phyloP scores from a whole-genome alignment of 2,888 invertebrate species.

The Strigamia crassipes region DNA sequence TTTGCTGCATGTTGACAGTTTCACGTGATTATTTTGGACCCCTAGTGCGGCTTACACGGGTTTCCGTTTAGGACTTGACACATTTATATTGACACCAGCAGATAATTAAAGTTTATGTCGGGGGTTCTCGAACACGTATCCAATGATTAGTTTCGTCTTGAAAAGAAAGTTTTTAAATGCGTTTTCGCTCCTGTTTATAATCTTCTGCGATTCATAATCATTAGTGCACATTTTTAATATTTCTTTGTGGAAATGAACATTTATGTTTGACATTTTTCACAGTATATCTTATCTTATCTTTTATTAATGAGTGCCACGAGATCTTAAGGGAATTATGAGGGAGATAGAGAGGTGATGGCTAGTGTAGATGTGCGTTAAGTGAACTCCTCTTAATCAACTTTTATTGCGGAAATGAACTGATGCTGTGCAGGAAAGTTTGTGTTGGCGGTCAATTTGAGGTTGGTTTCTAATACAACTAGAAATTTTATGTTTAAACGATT shows the following conservation, averaged over 20 bases:
- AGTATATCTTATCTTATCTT: neutral
- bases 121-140: neutral
- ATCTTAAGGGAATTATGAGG: neutral
- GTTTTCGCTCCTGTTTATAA: too few relatives aligned
- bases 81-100: conserved; percentile 3
- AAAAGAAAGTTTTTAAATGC: too few relatives aligned
- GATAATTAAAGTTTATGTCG: conserved; percentile 20
- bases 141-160: neutral
- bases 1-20: neutral
- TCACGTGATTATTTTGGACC: neutral
- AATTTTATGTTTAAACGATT: neutral
- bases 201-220: neutral
- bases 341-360: conserved; percentile 27
- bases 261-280: neutral
- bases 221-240: neutral
- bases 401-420: conserved; percentile 16
- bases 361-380: neutral
- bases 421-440: conserved; percentile 29
- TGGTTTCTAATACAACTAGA: neutral
- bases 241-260: neutral
- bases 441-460: conserved; percentile 35
- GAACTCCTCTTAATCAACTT: neutral
- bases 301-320: neutral
- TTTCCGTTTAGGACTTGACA: conserved; percentile 34
- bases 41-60: neutral